These are phyloP conservation scores for Chrysolophus pictus DNA, from an alignment of 2,797 vertebrate species.

Conservation along the genomic window DNA sequence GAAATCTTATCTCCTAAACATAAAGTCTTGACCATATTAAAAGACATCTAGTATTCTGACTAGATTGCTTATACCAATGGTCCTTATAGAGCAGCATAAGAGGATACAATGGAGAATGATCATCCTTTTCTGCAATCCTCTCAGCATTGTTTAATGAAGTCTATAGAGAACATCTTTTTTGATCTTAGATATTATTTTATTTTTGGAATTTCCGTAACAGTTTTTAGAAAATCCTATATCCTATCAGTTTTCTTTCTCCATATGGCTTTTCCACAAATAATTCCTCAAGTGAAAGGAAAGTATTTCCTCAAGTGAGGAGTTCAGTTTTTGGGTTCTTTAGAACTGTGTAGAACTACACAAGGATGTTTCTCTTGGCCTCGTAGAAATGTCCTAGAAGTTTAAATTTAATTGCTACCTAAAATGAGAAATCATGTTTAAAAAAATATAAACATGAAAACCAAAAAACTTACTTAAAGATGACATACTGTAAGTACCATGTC, in stretches of 20 bases:
- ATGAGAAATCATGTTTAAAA: neutral
- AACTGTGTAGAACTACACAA: neutral
- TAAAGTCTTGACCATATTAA: neutral
- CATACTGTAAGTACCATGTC: fast-evolving
- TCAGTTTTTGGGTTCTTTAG: neutral
- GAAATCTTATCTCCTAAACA: neutral
- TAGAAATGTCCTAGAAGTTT: neutral
- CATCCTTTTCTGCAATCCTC: neutral
- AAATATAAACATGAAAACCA: neutral
- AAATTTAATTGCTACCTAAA: neutral
- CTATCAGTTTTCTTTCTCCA: neutral
- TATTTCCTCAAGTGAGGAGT: neutral
- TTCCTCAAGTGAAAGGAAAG: neutral
- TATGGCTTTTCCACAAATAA: neutral
- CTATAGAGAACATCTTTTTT: neutral
- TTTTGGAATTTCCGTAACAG: neutral
- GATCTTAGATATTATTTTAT: neutral
- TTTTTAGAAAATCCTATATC: neutral
- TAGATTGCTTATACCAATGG: neutral
- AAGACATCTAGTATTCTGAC: neutral
- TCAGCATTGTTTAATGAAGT: neutral
- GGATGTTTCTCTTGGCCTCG: neutral
- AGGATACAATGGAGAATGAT: neutral
- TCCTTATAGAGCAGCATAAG: neutral
- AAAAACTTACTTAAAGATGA: neutral